Evolutionary conservation across 2,888 invertebrate genomes (phyloP), one percentile per base, ranked within the genome.

Genomic region (Tachina lurida): DNA sequence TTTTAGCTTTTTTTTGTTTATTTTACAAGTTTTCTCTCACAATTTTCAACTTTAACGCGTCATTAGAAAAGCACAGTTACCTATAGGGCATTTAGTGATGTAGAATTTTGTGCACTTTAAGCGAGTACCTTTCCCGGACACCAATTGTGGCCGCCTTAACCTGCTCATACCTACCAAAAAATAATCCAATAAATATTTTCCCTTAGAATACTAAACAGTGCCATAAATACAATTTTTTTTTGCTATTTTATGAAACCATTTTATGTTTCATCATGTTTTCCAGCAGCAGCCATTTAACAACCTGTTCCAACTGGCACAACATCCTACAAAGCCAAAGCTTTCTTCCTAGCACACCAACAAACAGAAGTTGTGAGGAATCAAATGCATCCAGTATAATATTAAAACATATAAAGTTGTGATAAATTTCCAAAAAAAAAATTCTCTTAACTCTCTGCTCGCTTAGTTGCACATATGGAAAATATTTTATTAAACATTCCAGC

Each of bases 201-300:
- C 60, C n/a, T 70, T 10, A 10, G 68, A 60, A 77, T 67, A 77
- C 67, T 68, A 77, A 78, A 62, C 31, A 71, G 39, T 63, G 45
- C 52, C 15, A 22, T 52, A 45, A 45, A 63, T 45, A 10, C 22
- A 49, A 77, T 68, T 77, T 31, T 68, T 39, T 62, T 22, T 70
- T 49, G 68, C 58, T 49, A 39, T 39, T 19, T 45, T 9, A 19
- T 39, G 41, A 79, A 71, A 71, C 22, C 19, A 45, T 54, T 71
- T 79, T 47, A 19, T 65, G 22, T 56, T 49, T 56, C 39, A 63
- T 79, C 15, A 31, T 39, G 54, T 54, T 47, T 39, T 56, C 19
- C 41, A 12, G 22, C 79, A 80, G 56, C 19, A 31, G 31, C 31
- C 31, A 31, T 0, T 7, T 54, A 73, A 71, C 52, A 62, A 52